These are phyloP conservation scores for Chiloscyllium punctatum DNA, from an alignment of 2,797 vertebrate genomes.

Conservation along the genomic window DNA sequence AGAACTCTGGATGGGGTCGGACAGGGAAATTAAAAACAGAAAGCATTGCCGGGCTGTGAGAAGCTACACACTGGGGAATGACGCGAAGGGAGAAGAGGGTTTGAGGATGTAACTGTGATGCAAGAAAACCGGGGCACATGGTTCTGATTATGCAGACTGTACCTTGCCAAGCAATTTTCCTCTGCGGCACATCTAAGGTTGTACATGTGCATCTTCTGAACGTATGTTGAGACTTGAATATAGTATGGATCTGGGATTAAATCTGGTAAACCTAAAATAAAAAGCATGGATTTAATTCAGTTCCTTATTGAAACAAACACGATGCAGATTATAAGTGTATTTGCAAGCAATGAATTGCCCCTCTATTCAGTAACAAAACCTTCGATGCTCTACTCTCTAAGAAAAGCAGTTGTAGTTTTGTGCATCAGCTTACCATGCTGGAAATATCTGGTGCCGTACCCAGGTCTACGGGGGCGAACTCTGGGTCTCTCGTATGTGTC, in stretches of 20 bases:
- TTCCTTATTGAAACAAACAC: background rate
- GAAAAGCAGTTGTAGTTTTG: background rate
- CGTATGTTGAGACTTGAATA: constrained; percentile 87
- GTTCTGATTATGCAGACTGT: constrained; percentile 42
- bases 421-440: constrained; percentile 78
- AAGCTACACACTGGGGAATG: background rate
- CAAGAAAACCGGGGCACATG: background rate
- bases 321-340: background rate
- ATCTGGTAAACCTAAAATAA: constrained; percentile 82
- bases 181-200: constrained; percentile 91
- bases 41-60: background rate
- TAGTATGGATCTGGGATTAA: constrained; percentile 93
- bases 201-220: constrained; percentile 90
- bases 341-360: background rate
- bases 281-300: background rate
- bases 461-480: constrained; percentile 63
- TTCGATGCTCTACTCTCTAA: background rate
- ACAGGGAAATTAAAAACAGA: background rate
- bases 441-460: constrained; percentile 85
- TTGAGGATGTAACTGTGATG: background rate
- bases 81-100: background rate
- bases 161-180: constrained; percentile 97
- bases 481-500: constrained; percentile 83
- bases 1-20: background rate
- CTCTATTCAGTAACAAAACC: background rate